Evolutionary conservation across 2,888 invertebrate genomes (phyloP), one percentile per base, ranked within the genome.

Genomic region (Drosophila borborema): DNA sequence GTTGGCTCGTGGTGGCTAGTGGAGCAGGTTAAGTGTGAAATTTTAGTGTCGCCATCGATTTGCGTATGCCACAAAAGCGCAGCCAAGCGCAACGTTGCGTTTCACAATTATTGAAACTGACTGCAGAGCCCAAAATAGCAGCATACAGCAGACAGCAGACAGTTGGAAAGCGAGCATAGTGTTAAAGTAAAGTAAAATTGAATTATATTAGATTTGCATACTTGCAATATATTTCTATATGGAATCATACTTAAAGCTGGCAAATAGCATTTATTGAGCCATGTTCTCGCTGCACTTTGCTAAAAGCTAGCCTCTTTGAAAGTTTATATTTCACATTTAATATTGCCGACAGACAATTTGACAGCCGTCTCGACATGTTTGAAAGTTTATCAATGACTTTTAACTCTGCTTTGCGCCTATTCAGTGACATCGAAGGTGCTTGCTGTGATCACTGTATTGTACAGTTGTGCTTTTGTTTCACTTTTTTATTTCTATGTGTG

Each of bases 1-100:
- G 16, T 28, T 28, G 28, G 28, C 49, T 31, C 43, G 20, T 20
- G 20, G 20, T 20, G 62, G 67, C 60, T 70, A 77, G 75, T 83
- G 75, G 75, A 84, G 71, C 84, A 89, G 85, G 84, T 87, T 86
- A 87, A 86, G 86, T 89, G 81, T 70, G 70, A 79, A 78, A 76
- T 68, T 81, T 78, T 68, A 63, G 65, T 74, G 70, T 77, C 77
- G 75, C 67, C 72, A 64, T 80, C 65, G 69, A 74, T 74, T 72
- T 74, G 68, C 63, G 58, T 67, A 51, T 59, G 53, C 51, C 66
- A 64, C 64, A 67, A 78, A 72, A 41, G 64, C 28, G 74, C 79
- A 77, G 49, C 60, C 74, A 74, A 54, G 79, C 62, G 74, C 60
- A 79, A 66, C 48, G 60, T 61, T 74, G 62, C 79, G 64, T 77